These are phyloP conservation scores for Tympanoctomys barrerae DNA, from an alignment of 2,797 vertebrate species.

Conservation along the genomic window DNA sequence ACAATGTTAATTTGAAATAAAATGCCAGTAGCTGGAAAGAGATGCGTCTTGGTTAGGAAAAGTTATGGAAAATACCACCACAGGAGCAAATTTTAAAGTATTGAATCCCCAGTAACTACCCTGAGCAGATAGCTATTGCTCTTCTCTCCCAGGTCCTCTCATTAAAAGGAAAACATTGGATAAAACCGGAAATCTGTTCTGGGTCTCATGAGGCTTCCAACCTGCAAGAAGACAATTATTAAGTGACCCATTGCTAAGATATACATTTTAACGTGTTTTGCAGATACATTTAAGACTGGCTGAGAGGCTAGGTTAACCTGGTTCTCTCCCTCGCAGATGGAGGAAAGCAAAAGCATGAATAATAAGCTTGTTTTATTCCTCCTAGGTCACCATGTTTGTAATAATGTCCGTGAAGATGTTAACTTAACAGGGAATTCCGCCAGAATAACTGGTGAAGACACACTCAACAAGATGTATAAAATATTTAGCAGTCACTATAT, in stretches of 20 bases:
- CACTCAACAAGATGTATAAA: background rate
- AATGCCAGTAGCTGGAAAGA: background rate
- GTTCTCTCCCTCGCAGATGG: conserved; percentile 11
- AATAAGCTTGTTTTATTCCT: background rate
- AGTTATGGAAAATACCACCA: background rate
- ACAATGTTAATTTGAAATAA: conserved; percentile 39
- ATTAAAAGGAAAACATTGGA: background rate
- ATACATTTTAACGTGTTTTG: background rate
- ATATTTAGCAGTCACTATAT: conserved; percentile 8
- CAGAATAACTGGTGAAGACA: conserved; percentile 46
- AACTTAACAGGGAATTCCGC: conserved; percentile 28
- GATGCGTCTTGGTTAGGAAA: background rate
- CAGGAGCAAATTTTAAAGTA: background rate
- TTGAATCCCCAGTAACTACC: background rate
- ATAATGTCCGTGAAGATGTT: background rate
- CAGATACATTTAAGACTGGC: conserved; percentile 28
- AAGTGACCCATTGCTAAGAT: background rate
- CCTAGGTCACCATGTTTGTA: conserved; percentile 14
- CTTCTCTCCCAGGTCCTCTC: background rate
- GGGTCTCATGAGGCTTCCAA: background rate
- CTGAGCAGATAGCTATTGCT: background rate
- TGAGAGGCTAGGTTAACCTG: background rate
- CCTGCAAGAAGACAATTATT: background rate
- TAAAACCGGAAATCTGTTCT: background rate
- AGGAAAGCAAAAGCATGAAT: background rate